Evolutionary conservation across 1,140 invertebrate species (phyloP).

Genomic region (Bombus balteatus): DNA sequence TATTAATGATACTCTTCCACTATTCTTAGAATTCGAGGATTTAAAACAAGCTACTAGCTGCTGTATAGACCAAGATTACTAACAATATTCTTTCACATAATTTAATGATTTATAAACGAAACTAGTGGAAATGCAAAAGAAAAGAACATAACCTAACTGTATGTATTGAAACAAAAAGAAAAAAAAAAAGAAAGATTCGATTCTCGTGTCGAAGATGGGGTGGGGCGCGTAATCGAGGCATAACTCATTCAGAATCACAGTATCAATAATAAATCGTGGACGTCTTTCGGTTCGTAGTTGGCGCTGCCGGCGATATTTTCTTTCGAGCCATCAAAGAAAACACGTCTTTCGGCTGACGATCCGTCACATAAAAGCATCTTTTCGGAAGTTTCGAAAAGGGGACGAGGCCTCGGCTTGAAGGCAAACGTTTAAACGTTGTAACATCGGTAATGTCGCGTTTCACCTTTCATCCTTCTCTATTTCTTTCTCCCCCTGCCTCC

Average conservation of each 20-base stretch:
- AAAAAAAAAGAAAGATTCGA: background rate
- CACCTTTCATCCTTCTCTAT: background rate
- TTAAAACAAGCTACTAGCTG: too few relatives aligned
- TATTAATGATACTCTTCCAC: too few relatives aligned
- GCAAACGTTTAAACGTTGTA: constrained; percentile 24
- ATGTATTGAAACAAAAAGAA: rapidly evolving
- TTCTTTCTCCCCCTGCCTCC: background rate
- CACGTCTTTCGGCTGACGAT: background rate
- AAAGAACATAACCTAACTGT: background rate
- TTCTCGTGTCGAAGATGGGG: rapidly evolving
- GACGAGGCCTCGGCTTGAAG: constrained; percentile 35
- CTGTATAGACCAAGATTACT: too few relatives aligned
- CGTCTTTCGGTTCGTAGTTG: background rate
- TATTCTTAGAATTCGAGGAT: too few relatives aligned
- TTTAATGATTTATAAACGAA: background rate
- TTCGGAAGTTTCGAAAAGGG: constrained; percentile 32
- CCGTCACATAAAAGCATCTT: constrained; percentile 24
- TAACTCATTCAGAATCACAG: background rate
- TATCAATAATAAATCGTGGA: constrained; percentile 7
- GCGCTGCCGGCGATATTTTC: constrained; percentile 5
- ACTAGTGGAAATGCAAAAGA: too few relatives aligned
- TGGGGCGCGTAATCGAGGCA: background rate
- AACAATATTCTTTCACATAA: too few relatives aligned
- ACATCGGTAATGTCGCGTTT: constrained; percentile 17
- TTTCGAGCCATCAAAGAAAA: background rate